phyloP scores from a whole-genome alignment of 2,113 vertebrate species.

The Butastur rufipennis region DNA sequence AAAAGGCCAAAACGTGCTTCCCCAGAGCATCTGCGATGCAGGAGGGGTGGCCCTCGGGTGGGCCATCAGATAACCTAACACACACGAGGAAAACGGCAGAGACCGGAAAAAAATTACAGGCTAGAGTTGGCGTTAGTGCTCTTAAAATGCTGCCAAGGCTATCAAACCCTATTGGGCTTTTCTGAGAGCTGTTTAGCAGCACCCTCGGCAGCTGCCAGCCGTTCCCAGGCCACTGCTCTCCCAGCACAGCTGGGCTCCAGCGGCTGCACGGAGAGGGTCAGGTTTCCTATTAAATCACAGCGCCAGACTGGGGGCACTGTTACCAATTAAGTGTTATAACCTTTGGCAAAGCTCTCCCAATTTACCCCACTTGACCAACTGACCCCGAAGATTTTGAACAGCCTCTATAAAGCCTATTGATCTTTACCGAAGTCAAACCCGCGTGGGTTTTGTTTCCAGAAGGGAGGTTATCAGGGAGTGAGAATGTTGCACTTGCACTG shows the following conservation, averaged over 20 bases:
- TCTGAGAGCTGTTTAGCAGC: not conserved
- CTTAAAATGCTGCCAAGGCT: not conserved
- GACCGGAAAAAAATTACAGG: not conserved
- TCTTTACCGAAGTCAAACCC: not conserved
- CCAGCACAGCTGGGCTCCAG: not conserved
- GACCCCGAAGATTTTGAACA: not conserved
- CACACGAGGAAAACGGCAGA: not conserved
- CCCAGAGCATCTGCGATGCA: not conserved
- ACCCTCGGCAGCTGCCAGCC: not conserved
- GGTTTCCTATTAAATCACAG: not conserved
- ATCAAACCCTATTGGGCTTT: not conserved
- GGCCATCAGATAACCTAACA: not conserved
- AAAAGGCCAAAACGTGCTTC: not conserved
- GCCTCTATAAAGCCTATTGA: not conserved
- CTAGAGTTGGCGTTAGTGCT: not conserved
- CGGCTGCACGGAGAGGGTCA: not conserved
- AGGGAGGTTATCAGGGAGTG: not conserved
- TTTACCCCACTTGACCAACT: constrained; percentile 39
- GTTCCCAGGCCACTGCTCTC: not conserved
- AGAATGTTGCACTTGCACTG: not conserved
- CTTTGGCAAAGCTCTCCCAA: not conserved
- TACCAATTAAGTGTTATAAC: not conserved
- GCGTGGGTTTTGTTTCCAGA: not conserved
- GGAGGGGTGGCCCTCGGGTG: not conserved
- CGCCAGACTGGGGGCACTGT: not conserved